Evolutionary conservation across 2,797 vertebrate genomes (phyloP), one percentile per base, ranked within the genome.

Genomic region (Dromococcyx pavoninus): DNA sequence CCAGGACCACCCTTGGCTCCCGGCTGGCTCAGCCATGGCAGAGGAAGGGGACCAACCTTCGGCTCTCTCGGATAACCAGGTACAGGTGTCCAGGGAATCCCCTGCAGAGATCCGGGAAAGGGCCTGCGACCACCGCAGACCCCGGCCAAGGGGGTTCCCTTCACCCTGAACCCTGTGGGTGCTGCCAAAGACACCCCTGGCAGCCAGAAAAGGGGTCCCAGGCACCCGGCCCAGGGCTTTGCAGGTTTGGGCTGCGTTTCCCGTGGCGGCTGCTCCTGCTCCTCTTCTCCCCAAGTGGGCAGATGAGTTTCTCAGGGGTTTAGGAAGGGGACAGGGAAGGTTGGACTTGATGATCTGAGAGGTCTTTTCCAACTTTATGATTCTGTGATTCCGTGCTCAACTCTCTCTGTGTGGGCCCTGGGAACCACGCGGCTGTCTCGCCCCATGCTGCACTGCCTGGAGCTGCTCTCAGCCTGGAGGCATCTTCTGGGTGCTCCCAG

Each of bases 41-140:
- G 1, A 0, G 0, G 11, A 50, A 0, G 48, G 14, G 75, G 35
- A 41, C 0, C 71, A 1, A 11, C 88, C 53, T 0, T 28, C 70
- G 4, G 89, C 89, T 1, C 92, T 96, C 18, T 69, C 81, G 2
- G 89, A 96, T 3, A 1, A 1, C 2, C 76, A 96, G 96, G 95
- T 96, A 91, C 28, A 5, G 43, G 58, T 4, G 1, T 3, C 35
- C 5, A 60, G 2, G 8, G 60, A 28, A 27, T 1, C 9, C 5
- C 46, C 46, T 2, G 65, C 27, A 1, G 70, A 32, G 57, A 5
- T 4, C 65, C 5, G 46, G 71, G 70, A 16, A 30, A 17, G 70
- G 7, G 3, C 4, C 66, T 5, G 77, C 77, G 3, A 32, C 9
- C 1, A 2, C 32, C 3, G 39, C 41, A 0, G 28, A 3, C 54